Conservation (phyloP, 2,797 vertebrate species). For the Sebastes taczanowskii region DNA sequence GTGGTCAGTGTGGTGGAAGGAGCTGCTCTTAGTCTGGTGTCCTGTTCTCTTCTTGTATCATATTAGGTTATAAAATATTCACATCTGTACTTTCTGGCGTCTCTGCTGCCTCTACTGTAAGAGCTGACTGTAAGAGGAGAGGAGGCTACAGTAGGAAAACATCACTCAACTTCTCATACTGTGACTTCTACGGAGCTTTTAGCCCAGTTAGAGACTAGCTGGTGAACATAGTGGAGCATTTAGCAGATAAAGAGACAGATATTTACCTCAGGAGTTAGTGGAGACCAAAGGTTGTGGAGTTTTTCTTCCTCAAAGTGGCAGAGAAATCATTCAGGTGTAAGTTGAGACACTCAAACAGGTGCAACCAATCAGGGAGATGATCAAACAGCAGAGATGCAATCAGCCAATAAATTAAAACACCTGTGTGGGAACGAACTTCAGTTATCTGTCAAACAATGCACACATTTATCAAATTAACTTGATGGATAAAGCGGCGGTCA, state of each 20-base stretch:
- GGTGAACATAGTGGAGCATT: neutral
- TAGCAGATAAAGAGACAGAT: neutral
- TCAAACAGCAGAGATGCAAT: neutral
- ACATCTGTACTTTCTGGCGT: conserved; percentile 44
- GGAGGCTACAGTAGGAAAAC: neutral
- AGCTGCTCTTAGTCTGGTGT: conserved; percentile 28
- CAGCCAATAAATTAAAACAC: neutral
- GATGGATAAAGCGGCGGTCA: neutral
- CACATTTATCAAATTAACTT: neutral
- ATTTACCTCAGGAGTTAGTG: neutral
- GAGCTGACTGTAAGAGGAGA: conserved; percentile 1
- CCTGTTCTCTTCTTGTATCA: conserved; percentile 46
- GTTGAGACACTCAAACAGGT: neutral
- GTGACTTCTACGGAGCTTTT: neutral
- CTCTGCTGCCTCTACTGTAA: neutral
- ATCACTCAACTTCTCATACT: neutral
- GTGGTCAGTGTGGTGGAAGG: neutral
- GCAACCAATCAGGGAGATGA: neutral
- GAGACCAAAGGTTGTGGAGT: neutral
- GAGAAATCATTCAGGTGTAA: neutral
- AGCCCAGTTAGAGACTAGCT: neutral
- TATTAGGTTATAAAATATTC: conserved; percentile 62
- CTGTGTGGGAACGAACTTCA: neutral
- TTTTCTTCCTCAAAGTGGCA: neutral
- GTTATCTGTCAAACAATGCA: neutral